A percentile compares a stretch with the other conserved stretches of the same genome.
Conservation (phyloP, 2,888 invertebrate species). For the Dioctria linearis region DNA sequence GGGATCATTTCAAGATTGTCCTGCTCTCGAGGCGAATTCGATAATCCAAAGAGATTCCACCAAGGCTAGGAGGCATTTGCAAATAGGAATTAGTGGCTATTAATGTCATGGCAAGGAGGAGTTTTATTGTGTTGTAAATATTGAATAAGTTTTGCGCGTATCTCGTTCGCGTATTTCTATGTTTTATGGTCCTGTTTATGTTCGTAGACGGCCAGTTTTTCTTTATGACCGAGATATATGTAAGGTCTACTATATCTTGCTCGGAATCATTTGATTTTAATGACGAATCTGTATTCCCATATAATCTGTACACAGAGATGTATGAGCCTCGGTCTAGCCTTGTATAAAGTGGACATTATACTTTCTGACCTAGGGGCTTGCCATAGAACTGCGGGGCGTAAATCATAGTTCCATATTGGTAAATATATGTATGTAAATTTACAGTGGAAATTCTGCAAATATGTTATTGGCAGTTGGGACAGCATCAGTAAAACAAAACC, state of each 20-base stretch:
- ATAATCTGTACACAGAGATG: conserved; percentile 6
- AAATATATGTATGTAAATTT: too few species aligned
- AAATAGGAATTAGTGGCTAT: conserved; percentile 52
- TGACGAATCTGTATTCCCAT: conserved; percentile 16
- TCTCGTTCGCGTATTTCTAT: conserved; percentile 24
- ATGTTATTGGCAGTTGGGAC: neutral
- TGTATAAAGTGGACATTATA: conserved; percentile 15
- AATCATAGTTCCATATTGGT: conserved; percentile 8
- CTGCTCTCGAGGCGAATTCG: conserved; percentile 22
- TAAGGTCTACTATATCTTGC: neutral
- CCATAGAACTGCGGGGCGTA: neutral
- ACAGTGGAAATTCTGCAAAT: neutral
- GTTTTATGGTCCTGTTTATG: conserved; percentile 33
- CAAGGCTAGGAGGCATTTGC: conserved; percentile 41
- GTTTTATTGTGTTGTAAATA: conserved; percentile 52
- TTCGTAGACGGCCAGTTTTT: conserved; percentile 37
- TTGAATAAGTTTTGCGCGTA: conserved; percentile 16
- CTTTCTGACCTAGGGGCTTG: conserved; percentile 7
- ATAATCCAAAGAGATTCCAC: conserved; percentile 23
- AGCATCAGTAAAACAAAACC: conserved; percentile 14
- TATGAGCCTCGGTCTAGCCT: neutral
- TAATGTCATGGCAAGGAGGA: conserved; percentile 46
- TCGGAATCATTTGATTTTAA: conserved; percentile 30
- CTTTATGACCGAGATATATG: neutral
- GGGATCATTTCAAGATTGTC: conserved; percentile 40